Evolutionary conservation across 2,113 vertebrate genomes (phyloP).

Genomic region (Cranoglanis bouderius): DNA sequence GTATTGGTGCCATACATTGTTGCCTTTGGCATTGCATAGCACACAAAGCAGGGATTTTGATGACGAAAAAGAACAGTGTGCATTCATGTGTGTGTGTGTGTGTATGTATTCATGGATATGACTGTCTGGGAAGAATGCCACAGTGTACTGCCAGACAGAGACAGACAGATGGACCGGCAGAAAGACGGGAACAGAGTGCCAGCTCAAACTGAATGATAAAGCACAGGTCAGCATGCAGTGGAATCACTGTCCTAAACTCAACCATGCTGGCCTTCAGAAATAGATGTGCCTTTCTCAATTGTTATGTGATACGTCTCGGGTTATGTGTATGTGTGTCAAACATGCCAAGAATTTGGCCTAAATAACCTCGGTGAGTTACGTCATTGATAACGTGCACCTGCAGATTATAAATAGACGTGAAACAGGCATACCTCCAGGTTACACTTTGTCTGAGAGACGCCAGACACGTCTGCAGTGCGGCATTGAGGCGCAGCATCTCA

Average conservation of each 20-base stretch:
- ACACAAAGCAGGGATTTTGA: neutral
- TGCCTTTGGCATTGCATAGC: neutral
- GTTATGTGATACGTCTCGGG: neutral
- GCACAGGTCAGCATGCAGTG: neutral
- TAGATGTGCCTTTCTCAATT: neutral
- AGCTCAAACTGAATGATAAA: neutral
- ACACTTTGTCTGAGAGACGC: too few species aligned
- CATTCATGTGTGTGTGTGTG: conserved; percentile 15
- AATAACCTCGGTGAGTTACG: too few species aligned
- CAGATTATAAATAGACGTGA: too few species aligned
- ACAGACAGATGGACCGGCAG: conserved; percentile 12
- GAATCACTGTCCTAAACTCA: conserved; percentile 5
- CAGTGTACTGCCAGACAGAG: neutral
- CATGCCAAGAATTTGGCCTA: too few species aligned
- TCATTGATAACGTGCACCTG: too few species aligned
- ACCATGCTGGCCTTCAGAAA: neutral
- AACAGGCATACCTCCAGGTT: too few species aligned
- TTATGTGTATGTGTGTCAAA: too few species aligned
- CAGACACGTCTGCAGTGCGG: too few species aligned
- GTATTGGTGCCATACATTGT: conserved; percentile 3
- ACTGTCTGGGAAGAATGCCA: neutral
- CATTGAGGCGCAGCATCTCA: too few species aligned
- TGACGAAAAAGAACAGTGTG: conserved; percentile 12
- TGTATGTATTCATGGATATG: neutral
- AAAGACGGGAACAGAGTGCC: neutral